phyloP scores from a whole-genome alignment of 2,888 invertebrate genomes.

The Stegophylla sp. region DNA sequence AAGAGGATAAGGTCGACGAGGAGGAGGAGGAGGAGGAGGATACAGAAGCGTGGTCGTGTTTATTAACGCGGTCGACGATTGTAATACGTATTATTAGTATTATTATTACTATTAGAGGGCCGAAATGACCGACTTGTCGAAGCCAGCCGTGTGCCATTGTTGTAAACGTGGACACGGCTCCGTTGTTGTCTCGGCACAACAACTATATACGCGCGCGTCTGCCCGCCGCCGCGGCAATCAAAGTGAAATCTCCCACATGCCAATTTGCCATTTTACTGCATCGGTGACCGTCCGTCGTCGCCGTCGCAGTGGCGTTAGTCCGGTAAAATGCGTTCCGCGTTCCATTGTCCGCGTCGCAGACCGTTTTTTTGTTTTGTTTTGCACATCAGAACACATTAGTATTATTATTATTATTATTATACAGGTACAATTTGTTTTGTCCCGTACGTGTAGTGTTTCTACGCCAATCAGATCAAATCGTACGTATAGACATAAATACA shows the following conservation, averaged over 20 bases:
- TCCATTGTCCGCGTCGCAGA: constrained; percentile 28
- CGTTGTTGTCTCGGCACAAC: neutral
- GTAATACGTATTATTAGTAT: too few relatives aligned
- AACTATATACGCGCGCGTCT: neutral
- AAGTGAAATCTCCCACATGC: constrained; percentile 48
- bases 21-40: neutral
- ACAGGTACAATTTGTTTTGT: too few relatives aligned
- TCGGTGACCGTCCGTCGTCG: too few relatives aligned
- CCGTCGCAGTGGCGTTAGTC: neutral
- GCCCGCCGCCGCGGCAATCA: constrained; percentile 18
- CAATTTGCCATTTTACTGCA: neutral
- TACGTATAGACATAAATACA: too few relatives aligned
- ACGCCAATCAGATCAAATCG: too few relatives aligned
- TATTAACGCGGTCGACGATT: constrained; percentile 21
- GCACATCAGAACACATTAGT: too few relatives aligned
- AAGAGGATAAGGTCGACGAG: too few relatives aligned
- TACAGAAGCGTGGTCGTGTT: neutral
- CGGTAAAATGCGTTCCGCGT: neutral
- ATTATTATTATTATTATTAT: too few relatives aligned
- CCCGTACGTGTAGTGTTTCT: too few relatives aligned
- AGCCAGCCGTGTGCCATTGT: neutral
- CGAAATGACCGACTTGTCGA: constrained; percentile 33
- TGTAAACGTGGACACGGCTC: neutral
- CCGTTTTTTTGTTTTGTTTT: constrained; percentile 1
- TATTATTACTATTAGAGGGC: constrained; percentile 10